Percentiles rank a stretch among this genome's conserved stretches.
Evolutionary conservation across 2,113 vertebrate species (phyloP).

Genomic region (Asarcornis scutulata): DNA sequence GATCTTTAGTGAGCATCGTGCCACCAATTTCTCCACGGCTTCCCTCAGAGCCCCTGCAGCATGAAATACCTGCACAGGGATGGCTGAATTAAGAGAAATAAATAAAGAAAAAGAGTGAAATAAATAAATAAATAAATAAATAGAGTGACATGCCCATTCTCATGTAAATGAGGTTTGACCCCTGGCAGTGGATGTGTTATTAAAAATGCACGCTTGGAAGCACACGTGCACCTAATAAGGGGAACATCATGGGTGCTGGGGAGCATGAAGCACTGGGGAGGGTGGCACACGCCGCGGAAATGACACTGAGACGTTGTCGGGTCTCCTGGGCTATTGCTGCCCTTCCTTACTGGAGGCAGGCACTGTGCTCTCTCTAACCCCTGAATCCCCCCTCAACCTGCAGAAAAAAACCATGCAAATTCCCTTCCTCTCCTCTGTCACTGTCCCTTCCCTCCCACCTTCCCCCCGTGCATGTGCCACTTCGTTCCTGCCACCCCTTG

Average conservation of each 20-base stretch:
- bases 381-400: neutral
- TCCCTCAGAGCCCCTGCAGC: neutral
- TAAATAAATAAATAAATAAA: neutral
- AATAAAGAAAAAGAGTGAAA: neutral
- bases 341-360: neutral
- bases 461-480: neutral
- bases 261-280: neutral
- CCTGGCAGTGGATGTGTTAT: constrained; percentile 6
- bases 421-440: neutral
- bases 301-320: neutral
- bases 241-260: neutral
- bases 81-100: neutral
- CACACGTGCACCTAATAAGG: constrained; percentile 44
- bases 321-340: neutral
- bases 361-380: neutral
- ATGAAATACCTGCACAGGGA: neutral
- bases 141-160: constrained; percentile 34
- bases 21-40: neutral
- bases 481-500: neutral
- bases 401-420: neutral
- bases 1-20: neutral
- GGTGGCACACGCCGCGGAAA: neutral
- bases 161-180: constrained; percentile 28
- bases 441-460: neutral
- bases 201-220: constrained; percentile 55